Conservation (phyloP, 2,888 invertebrate genomes). For the Pomacea canaliculata region DNA sequence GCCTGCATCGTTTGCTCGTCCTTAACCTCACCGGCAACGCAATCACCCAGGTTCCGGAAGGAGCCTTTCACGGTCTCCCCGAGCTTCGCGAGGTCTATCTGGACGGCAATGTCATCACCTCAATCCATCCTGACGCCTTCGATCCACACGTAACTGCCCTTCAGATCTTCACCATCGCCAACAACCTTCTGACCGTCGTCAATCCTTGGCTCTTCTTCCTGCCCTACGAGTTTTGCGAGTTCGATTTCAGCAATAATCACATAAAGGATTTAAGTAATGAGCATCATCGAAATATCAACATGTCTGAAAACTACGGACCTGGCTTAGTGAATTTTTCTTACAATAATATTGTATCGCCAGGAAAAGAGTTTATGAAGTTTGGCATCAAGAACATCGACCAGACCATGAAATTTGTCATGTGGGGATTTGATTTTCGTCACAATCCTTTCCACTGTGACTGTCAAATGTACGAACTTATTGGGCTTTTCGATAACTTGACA, state of each 20-base stretch:
- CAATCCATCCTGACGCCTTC: conserved; percentile 2
- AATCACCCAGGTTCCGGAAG: not conserved
- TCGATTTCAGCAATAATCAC: conserved; percentile 8
- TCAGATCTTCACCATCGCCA: not conserved
- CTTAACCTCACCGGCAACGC: conserved; percentile 12
- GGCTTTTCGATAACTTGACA: not conserved
- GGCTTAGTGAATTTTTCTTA: conserved; percentile 6
- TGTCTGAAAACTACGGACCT: not conserved
- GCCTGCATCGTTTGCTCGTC: not conserved
- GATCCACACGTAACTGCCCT: not conserved
- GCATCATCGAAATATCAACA: conserved; percentile 4
- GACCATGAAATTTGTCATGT: not conserved
- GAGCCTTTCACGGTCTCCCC: conserved; percentile 5
- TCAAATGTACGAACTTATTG: not conserved
- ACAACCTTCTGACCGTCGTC: conserved; percentile 1
- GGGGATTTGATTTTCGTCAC: conserved; percentile 20
- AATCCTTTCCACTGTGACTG: conserved; percentile 18
- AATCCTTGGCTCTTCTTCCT: conserved; percentile 1
- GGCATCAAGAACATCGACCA: conserved; percentile 2
- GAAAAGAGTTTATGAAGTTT: not conserved
- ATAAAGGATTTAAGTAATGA: not conserved
- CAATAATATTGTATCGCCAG: not conserved
- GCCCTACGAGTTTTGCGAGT: not conserved
- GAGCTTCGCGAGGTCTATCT: conserved; percentile 8
- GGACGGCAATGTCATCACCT: conserved; percentile 12